phyloP scores from a whole-genome alignment of 2,113 vertebrate species.

The Elaphurus davidianus region DNA sequence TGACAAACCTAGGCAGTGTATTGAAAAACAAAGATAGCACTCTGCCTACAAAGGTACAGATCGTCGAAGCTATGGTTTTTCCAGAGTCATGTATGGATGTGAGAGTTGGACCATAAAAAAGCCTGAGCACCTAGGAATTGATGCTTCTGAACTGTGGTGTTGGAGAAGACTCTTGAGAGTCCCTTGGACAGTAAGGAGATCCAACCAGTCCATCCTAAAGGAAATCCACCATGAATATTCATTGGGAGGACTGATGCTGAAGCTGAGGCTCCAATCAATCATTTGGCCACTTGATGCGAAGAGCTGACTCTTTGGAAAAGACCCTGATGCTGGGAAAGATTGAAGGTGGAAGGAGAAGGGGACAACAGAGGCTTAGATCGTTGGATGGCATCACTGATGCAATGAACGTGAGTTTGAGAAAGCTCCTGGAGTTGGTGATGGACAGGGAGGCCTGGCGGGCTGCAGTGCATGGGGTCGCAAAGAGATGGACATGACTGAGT shows the following conservation, averaged over 20 bases:
- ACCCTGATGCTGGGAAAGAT: not conserved
- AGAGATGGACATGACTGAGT: rapidly evolving
- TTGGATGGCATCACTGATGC: not conserved
- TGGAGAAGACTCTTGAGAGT: not conserved
- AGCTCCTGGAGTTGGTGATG: not conserved
- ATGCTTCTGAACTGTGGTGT: not conserved
- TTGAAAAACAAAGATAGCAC: not conserved
- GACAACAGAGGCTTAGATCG: no score
- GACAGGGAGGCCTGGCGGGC: not conserved
- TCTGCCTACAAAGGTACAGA: not conserved
- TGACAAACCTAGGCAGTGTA: not conserved
- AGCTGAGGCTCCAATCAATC: not conserved
- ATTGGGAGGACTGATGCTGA: not conserved
- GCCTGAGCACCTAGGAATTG: not conserved
- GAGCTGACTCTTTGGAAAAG: not conserved
- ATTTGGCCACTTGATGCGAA: not conserved
- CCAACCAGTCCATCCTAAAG: not conserved
- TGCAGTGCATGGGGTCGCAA: not conserved
- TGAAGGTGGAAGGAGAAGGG: not conserved
- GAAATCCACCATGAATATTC: not conserved
- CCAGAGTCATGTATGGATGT: not conserved
- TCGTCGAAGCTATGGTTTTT: not conserved
- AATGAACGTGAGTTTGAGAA: not conserved
- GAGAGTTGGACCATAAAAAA: not conserved
- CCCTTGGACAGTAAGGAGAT: not conserved